Evolutionary conservation across 2,797 vertebrate species (phyloP).

Genomic region (Bryconaethiops microstoma): DNA sequence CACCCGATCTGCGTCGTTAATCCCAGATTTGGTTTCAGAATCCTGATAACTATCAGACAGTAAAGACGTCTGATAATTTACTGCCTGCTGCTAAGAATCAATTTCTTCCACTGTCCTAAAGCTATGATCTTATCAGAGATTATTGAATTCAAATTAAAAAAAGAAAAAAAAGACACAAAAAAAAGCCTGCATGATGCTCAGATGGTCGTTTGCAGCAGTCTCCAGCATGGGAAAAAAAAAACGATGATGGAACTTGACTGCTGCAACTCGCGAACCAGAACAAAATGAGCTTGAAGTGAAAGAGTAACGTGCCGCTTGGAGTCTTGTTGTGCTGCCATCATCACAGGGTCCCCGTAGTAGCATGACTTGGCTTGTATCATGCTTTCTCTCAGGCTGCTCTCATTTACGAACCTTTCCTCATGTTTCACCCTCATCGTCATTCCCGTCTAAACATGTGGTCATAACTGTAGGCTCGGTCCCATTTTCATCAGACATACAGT

Average conservation of each 20-base stretch:
- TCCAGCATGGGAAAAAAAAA: conserved; percentile 57
- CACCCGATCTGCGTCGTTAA: conserved; percentile 43
- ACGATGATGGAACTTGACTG: conserved; percentile 33
- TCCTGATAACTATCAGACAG: conserved; percentile 64
- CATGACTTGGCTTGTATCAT: conserved; percentile 21
- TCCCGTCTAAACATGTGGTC: conserved; percentile 29
- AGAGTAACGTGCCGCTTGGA: conserved; percentile 9
- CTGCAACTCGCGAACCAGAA: conserved; percentile 1
- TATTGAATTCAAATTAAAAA: conserved; percentile 59
- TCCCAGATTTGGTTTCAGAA: conserved; percentile 63
- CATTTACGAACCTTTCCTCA: conserved; percentile 24
- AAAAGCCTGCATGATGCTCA: conserved; percentile 70
- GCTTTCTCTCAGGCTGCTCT: conserved; percentile 17
- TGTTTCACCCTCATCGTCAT: conserved; percentile 39
- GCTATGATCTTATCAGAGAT: conserved; percentile 72
- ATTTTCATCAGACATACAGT: conserved; percentile 34
- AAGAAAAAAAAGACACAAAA: conserved; percentile 33
- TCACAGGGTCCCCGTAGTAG: conserved; percentile 58
- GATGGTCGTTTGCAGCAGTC: conserved; percentile 64
- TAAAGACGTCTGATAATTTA: conserved; percentile 59
- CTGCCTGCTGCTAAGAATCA: conserved; percentile 56
- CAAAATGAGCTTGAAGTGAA: conserved; percentile 4
- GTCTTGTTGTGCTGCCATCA: conserved; percentile 41
- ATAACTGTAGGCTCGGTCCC: conserved; percentile 1
- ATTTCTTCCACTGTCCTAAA: conserved; percentile 67